phyloP scores from a whole-genome alignment of 2,888 invertebrate genomes.

The Fabriciana adippe region DNA sequence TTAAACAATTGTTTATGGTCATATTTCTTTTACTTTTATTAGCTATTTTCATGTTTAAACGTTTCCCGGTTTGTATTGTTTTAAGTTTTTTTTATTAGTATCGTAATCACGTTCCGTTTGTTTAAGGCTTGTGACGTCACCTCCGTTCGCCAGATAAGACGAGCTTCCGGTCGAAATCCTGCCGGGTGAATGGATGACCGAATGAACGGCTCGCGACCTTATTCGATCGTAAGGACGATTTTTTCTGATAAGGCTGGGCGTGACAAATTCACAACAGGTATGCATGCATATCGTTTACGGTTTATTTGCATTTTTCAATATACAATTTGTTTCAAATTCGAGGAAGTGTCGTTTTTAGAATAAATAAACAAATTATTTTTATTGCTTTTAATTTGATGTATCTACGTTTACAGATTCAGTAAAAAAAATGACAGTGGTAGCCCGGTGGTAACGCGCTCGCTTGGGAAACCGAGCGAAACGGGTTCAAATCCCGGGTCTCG shows the following conservation, averaged over 20 bases:
- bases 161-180: conserved; percentile 75
- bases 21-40: conserved; percentile 33
- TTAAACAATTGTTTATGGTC: conserved; percentile 35
- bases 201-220: conserved; percentile 51
- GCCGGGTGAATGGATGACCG: conserved; percentile 48
- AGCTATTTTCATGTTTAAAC: conserved; percentile 37
- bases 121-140: conserved; percentile 69
- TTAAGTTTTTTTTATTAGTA: conserved; percentile 73
- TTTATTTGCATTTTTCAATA: conserved; percentile 30
- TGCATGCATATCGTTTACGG: conserved; percentile 28
- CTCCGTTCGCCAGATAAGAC: conserved; percentile 76
- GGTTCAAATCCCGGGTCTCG: no score
- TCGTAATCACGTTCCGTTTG: conserved; percentile 77
- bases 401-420: no score
- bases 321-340: background rate
- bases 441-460: no score
- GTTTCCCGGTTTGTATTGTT: conserved; percentile 69
- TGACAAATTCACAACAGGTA: conserved; percentile 22
- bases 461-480: no score
- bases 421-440: no score
- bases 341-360: background rate
- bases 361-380: no score
- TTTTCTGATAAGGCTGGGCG: conserved; percentile 40
- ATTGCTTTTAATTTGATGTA: no score
- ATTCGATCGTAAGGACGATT: conserved; percentile 43